phyloP scores from a whole-genome alignment of 2,888 invertebrate genomes.

The Eilema depressum region DNA sequence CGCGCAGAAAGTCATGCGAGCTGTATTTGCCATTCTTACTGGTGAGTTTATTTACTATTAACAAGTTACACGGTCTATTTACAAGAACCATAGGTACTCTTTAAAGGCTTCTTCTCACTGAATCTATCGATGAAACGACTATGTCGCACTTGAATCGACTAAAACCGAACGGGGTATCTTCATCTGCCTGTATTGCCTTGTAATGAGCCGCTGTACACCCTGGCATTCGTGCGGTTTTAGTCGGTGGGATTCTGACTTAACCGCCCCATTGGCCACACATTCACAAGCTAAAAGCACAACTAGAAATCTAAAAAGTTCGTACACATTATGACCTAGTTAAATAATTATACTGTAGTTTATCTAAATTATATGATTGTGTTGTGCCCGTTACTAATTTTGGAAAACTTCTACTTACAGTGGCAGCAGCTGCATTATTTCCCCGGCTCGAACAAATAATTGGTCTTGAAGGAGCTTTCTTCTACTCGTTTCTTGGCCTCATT shows the following conservation, averaged over 20 bases:
- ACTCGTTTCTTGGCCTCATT: slow-evolving; percentile 91
- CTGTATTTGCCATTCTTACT: slow-evolving; percentile 76
- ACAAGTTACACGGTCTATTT: not conserved
- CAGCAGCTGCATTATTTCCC: slow-evolving; percentile 77
- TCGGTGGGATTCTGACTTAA: no score
- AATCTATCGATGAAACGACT: no score
- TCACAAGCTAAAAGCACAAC: no score
- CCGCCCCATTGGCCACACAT: no score
- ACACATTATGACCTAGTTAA: not conserved
- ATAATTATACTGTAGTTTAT: not conserved
- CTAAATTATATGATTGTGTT: not conserved
- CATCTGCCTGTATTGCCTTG: no score
- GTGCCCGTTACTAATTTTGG: not conserved
- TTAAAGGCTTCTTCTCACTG: no score
- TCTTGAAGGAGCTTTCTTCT: slow-evolving; percentile 87
- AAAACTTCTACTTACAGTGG: slow-evolving; percentile 64
- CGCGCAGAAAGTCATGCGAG: slow-evolving; percentile 75
- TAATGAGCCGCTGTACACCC: no score
- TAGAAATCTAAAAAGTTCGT: no score
- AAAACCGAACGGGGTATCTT: no score
- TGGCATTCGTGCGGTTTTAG: no score
- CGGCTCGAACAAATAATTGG: slow-evolving; percentile 81
- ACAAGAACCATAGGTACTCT: no score
- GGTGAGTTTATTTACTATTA: slow-evolving; percentile 58
- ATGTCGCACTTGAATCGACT: no score